Evolutionary conservation across 2,797 vertebrate species (phyloP).

Genomic region (Scolopax bukidnonensis): DNA sequence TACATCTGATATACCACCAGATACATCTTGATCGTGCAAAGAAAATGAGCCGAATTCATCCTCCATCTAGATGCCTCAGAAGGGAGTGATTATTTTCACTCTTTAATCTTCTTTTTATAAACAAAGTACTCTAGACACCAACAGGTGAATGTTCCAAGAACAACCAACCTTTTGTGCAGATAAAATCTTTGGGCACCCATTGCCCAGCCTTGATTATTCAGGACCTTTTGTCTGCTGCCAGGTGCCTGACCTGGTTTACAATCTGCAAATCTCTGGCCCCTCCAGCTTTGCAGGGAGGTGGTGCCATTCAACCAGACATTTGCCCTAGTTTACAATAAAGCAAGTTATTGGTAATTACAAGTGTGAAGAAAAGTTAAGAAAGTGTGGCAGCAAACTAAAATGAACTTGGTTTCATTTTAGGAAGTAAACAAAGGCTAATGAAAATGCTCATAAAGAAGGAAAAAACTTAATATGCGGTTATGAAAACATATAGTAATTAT

Average conservation of each 20-base stretch:
- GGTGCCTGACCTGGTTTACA: not conserved
- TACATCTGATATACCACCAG: not conserved
- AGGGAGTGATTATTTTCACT: not conserved
- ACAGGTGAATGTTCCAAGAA: not conserved
- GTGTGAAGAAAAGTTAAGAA: slow-evolving; percentile 22
- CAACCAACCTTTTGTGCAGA: not conserved
- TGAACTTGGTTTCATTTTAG: slow-evolving; percentile 35
- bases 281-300: not conserved
- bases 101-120: not conserved
- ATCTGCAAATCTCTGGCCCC: not conserved
- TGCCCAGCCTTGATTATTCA: not conserved
- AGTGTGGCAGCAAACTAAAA: slow-evolving; percentile 3
- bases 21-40: not conserved
- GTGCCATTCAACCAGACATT: not conserved
- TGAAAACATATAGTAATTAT: slow-evolving; percentile 57
- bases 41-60: not conserved
- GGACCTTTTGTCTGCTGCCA: not conserved
- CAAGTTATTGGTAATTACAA: not conserved
- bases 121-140: not conserved
- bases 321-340: not conserved
- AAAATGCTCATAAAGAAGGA: slow-evolving; percentile 54
- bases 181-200: not conserved
- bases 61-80: not conserved
- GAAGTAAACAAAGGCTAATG: slow-evolving; percentile 59
- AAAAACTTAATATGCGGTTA: slow-evolving; percentile 53